Percentiles rank a stretch among this genome's conserved stretches.
phyloP scores from a whole-genome alignment of 2,797 vertebrate genomes.

The Cossypha heuglini region DNA sequence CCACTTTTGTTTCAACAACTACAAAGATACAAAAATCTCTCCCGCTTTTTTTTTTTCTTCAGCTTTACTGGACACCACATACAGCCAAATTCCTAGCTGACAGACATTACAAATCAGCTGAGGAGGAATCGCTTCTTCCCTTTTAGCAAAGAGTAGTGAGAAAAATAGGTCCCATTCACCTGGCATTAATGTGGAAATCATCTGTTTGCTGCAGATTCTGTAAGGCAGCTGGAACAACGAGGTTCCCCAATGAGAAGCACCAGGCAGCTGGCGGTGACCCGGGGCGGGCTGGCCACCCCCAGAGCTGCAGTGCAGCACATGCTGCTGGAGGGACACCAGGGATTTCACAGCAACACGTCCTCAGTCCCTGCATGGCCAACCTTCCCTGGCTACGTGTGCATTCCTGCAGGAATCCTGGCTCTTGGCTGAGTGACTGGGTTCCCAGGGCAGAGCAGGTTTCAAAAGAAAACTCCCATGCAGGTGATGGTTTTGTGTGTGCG shows the following conservation, averaged over 20 bases:
- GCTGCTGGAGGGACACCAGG: rapidly evolving
- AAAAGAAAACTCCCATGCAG: no score
- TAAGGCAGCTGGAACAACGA: background rate
- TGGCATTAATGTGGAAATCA: background rate
- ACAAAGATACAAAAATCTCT: background rate
- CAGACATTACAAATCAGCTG: background rate
- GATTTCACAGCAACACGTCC: background rate
- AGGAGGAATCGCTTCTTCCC: background rate
- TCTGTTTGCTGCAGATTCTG: background rate
- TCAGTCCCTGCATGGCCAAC: rapidly evolving
- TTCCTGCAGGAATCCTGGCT: background rate
- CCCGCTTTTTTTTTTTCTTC: background rate
- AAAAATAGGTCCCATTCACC: background rate
- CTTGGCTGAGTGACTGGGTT: background rate
- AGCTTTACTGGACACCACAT: background rate
- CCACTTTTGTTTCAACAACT: background rate
- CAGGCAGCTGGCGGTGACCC: background rate
- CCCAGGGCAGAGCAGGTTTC: background rate
- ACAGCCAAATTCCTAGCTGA: background rate
- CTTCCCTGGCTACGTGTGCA: background rate
- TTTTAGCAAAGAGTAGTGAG: background rate
- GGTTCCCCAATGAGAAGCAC: background rate
- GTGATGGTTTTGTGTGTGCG: background rate
- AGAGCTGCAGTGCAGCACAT: no score
- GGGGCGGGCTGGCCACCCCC: background rate